Conservation (phyloP, 2,113 vertebrate species). For the Platysternon megacephalum region DNA sequence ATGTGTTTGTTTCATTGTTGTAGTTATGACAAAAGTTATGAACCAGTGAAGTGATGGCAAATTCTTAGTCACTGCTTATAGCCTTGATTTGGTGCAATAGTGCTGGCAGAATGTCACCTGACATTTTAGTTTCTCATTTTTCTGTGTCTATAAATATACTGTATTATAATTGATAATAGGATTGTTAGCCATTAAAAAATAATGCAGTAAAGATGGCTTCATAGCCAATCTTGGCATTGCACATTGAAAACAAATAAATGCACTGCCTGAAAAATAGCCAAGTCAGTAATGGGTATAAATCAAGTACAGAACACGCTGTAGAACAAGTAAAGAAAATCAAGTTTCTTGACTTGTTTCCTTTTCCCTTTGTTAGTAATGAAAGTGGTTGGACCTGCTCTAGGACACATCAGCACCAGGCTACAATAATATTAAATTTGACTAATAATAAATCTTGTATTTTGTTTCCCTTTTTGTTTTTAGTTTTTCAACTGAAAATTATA, state of each 20-base stretch:
- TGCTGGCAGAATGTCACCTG: constrained; percentile 26
- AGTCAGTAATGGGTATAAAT: constrained; percentile 52
- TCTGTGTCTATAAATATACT: constrained; percentile 43
- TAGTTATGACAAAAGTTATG: constrained; percentile 58
- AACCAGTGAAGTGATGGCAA: constrained; percentile 38
- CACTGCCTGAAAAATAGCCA: constrained; percentile 61
- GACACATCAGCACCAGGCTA: constrained; percentile 16
- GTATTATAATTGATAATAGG: constrained; percentile 22
- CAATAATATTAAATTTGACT: constrained; percentile 1
- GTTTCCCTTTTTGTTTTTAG: not conserved
- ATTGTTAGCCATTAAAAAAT: constrained; percentile 62
- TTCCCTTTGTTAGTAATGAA: constrained; percentile 16
- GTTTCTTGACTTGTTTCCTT: constrained; percentile 26
- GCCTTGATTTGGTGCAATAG: constrained; percentile 35
- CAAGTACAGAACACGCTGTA: constrained; percentile 29
- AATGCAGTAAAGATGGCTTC: constrained; percentile 56
- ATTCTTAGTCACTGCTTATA: constrained; percentile 50
- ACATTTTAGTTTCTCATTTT: constrained; percentile 36
- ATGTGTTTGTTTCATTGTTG: constrained; percentile 39
- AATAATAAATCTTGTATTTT: constrained; percentile 20
- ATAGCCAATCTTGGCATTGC: constrained; percentile 38
- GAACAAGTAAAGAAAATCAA: constrained; percentile 34
- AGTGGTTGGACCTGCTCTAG: constrained; percentile 7
- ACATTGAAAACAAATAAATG: constrained; percentile 58
- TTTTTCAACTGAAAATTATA: not conserved